Evolutionary conservation across 1,140 invertebrate genomes (phyloP).

Genomic region (Sinella curviseta): DNA sequence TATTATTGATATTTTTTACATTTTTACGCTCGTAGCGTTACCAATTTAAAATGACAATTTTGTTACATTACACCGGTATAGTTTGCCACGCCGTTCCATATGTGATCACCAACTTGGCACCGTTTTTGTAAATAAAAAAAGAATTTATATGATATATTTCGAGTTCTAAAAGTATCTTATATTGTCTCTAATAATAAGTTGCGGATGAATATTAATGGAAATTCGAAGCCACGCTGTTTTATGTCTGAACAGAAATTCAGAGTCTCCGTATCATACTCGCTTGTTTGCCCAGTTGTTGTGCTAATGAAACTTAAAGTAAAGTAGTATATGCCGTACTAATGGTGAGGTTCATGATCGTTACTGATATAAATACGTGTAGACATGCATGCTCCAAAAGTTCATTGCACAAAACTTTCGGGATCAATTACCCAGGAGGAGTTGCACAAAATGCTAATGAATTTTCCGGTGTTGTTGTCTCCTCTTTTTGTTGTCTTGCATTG

Average conservation of each 20-base stretch:
- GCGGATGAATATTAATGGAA: no score
- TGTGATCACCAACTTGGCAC: background rate
- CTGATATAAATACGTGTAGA: slow-evolving; percentile 9
- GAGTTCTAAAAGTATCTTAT: no score
- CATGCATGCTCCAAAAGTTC: slow-evolving; percentile 31
- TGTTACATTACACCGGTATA: background rate
- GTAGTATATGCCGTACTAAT: no score
- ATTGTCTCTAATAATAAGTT: no score
- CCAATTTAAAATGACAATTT: background rate
- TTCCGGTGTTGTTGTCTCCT: background rate
- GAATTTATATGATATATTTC: no score
- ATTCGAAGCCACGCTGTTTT: no score
- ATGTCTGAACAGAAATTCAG: no score
- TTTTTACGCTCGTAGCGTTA: background rate
- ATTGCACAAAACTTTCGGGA: background rate
- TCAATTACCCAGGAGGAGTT: background rate
- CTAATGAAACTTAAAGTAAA: no score
- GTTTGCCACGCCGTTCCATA: background rate
- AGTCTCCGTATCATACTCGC: no score
- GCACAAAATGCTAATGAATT: background rate
- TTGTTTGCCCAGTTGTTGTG: no score
- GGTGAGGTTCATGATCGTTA: background rate
- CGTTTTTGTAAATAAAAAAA: background rate
- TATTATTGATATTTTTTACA: background rate
- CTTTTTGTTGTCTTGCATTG: no score